Conservation (phyloP, 2,113 vertebrate species). For the Ailuropoda melanoleuca region DNA sequence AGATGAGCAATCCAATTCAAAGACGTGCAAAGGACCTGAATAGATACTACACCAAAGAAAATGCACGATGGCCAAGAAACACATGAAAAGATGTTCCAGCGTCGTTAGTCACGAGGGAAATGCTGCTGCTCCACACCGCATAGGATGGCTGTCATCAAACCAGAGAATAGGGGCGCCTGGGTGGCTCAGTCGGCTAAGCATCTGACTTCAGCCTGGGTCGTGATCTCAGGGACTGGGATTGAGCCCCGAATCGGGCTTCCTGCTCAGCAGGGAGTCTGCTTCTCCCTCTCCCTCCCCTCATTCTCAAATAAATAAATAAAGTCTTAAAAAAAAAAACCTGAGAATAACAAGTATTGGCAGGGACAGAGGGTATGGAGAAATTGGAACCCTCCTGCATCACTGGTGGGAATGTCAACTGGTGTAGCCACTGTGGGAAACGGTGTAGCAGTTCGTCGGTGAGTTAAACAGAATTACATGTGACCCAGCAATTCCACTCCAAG, state of each 20-base stretch:
- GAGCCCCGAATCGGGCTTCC: not conserved
- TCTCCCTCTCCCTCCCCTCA: not conserved
- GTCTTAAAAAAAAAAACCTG: not conserved
- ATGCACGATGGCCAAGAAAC: accelerated
- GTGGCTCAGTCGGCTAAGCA: not conserved
- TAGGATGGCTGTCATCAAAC: not conserved
- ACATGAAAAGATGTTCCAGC: not conserved
- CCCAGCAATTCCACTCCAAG: not conserved
- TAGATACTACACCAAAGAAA: not conserved
- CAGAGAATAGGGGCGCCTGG: not conserved
- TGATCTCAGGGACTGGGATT: not conserved
- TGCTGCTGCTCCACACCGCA: not conserved
- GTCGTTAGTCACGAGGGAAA: not conserved
- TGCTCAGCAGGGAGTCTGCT: not conserved
- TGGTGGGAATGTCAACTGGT: not conserved
- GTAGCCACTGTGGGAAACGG: not conserved
- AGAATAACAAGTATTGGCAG: not conserved
- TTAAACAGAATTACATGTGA: not conserved
- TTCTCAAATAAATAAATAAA: not conserved
- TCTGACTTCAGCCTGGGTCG: not conserved
- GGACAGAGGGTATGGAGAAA: not conserved
- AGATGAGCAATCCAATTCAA: not conserved
- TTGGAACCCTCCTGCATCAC: not conserved
- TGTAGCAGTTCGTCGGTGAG: not conserved
- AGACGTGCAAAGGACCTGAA: not conserved